Conservation (phyloP, 2,113 vertebrate genomes). For the Galbula dea region DNA sequence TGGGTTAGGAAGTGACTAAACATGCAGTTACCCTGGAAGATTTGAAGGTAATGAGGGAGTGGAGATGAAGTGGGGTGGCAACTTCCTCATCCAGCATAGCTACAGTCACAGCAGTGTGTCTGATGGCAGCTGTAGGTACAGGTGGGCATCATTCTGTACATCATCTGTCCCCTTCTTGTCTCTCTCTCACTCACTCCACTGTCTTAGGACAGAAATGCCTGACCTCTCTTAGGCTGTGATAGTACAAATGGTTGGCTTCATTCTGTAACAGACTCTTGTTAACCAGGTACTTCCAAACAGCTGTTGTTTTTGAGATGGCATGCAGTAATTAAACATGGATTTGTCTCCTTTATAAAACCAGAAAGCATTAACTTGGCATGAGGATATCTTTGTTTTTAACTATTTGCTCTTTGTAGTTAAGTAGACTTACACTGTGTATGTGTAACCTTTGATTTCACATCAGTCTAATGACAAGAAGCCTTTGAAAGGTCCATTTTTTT, state of each 20-base stretch:
- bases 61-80: slow-evolving; percentile 42
- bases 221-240: not conserved
- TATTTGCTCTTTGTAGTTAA: not conserved
- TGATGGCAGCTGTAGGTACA: not conserved
- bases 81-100: not conserved
- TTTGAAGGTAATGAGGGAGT: slow-evolving; percentile 56
- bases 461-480: not conserved
- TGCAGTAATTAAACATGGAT: not conserved
- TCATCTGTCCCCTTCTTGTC: not conserved
- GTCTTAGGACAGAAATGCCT: not conserved
- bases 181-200: not conserved
- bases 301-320: not conserved
- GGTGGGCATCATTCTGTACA: not conserved
- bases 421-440: not conserved
- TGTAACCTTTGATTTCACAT: not conserved
- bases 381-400: not conserved
- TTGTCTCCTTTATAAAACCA: not conserved
- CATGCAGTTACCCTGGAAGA: slow-evolving; percentile 34
- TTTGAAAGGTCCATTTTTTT: not conserved
- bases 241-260: not conserved
- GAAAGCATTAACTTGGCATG: not conserved
- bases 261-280: not conserved
- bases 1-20: slow-evolving; percentile 68
- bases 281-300: not conserved
- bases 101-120: not conserved